Evolutionary conservation across 92 coral and sea anemone genomes (phyloP).

Genomic region (Parazoanthus swiftii): DNA sequence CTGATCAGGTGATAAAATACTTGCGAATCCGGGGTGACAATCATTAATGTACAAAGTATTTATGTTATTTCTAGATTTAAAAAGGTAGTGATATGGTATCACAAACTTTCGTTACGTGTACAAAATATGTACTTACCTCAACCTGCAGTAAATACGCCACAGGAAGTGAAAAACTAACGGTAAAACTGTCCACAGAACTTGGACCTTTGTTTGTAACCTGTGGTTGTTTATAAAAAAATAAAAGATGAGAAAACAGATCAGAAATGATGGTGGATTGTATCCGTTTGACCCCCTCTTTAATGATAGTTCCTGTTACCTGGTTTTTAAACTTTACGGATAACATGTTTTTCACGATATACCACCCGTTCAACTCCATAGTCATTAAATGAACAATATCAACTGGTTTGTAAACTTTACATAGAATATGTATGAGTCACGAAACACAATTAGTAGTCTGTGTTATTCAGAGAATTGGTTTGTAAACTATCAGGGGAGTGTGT

Average conservation of each 20-base stretch:
- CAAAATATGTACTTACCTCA: conserved; percentile 1
- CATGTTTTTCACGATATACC: neutral
- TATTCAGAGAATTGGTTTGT: too few relatives aligned
- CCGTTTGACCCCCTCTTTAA: too few relatives aligned
- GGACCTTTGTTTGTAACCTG: conserved; percentile 38
- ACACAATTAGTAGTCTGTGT: neutral
- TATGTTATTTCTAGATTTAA: too few relatives aligned
- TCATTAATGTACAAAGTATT: too few relatives aligned
- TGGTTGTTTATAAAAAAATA: too few relatives aligned
- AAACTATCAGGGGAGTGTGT: too few relatives aligned
- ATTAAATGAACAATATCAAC: neutral
- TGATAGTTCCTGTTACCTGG: neutral
- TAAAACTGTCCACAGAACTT: conserved; percentile 27
- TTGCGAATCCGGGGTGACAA: too few relatives aligned
- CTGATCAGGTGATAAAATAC: too few relatives aligned
- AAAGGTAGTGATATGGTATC: too few relatives aligned
- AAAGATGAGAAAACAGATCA: too few relatives aligned
- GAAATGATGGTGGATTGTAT: too few relatives aligned
- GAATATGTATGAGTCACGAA: neutral
- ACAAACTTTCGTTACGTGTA: too few relatives aligned
- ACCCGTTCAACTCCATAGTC: neutral
- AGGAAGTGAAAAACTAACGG: conserved; percentile 13
- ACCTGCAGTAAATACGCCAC: conserved; percentile 9
- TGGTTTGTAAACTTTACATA: neutral
- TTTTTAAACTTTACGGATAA: neutral